These are phyloP conservation scores for Schizopygopsis malacanthus DNA, from an alignment of 2,797 vertebrate genomes.

Conservation along the genomic window DNA sequence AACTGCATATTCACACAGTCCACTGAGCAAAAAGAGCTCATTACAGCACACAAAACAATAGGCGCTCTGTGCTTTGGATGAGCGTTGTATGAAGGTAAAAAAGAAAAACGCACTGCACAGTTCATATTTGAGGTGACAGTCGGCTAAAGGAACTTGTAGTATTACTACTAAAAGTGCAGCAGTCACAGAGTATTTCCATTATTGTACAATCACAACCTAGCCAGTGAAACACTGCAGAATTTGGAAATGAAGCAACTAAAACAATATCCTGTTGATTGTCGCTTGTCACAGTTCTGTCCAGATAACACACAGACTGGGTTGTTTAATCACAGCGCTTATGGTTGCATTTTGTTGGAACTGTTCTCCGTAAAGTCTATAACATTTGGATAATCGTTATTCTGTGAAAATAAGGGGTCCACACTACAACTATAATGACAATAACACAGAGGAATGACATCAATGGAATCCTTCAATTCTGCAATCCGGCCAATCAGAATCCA, in stretches of 20 bases:
- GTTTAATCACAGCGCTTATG: background rate
- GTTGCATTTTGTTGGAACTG: background rate
- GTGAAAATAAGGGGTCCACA: background rate
- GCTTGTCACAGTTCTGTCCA: background rate
- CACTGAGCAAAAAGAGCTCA: conserved; percentile 63
- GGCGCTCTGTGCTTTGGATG: conserved; percentile 35
- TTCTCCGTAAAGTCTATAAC: background rate
- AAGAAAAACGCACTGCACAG: conserved; percentile 21
- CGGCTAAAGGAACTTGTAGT: conserved; percentile 24
- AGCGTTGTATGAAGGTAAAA: conserved; percentile 41
- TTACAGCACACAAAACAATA: conserved; percentile 60
- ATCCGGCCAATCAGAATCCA: too few relatives aligned
- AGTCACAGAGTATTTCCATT: background rate
- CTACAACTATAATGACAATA: background rate
- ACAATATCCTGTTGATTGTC: background rate
- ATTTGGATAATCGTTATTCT: background rate
- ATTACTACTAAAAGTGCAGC: conserved; percentile 20
- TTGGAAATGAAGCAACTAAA: background rate
- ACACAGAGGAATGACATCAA: too few relatives aligned
- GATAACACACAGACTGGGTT: background rate
- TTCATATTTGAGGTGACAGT: conserved; percentile 24
- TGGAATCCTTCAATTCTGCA: too few relatives aligned
- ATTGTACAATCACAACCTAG: background rate
- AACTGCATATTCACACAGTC: conserved; percentile 64
- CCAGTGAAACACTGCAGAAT: background rate